Percentiles rank a stretch among this genome's conserved stretches.
Evolutionary conservation across 1,140 invertebrate genomes (phyloP).

Genomic region (Leptonema lineaticorne): DNA sequence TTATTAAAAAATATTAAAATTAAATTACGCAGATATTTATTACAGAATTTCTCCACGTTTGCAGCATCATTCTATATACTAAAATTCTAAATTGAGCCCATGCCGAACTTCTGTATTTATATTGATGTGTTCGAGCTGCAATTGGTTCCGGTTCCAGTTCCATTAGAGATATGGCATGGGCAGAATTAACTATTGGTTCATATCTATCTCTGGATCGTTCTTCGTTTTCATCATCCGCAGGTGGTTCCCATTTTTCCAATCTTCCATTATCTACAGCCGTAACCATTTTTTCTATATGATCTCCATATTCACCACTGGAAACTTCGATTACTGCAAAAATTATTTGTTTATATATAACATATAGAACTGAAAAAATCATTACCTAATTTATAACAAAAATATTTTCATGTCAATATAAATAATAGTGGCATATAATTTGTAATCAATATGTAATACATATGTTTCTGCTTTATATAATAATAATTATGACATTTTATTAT

Average conservation of each 20-base stretch:
- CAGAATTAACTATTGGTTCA: neutral
- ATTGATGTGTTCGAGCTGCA: constrained; percentile 44
- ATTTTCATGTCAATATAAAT: too few species aligned
- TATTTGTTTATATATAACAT: constrained; percentile 29
- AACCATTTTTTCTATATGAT: constrained; percentile 64
- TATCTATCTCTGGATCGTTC: neutral
- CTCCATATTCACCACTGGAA: constrained; percentile 73
- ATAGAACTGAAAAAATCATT: too few species aligned
- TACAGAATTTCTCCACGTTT: constrained; percentile 72
- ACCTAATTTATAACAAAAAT: too few species aligned
- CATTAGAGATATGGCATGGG: neutral
- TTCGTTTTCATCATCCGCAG: neutral
- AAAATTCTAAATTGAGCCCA: constrained; percentile 68
- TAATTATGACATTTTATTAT: too few species aligned
- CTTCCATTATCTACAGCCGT: constrained; percentile 63
- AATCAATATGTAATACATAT: neutral
- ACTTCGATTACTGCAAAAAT: constrained; percentile 72
- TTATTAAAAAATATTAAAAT: neutral
- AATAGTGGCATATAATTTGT: neutral
- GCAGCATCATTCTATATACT: constrained; percentile 66
- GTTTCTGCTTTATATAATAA: too few species aligned
- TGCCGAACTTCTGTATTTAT: constrained; percentile 60
- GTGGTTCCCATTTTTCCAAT: constrained; percentile 53
- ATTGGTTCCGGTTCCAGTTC: constrained; percentile 31
- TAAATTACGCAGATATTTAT: constrained; percentile 7